These are phyloP conservation scores for Cyanistes caeruleus DNA, from an alignment of 2,113 vertebrate genomes.

Conservation along the genomic window DNA sequence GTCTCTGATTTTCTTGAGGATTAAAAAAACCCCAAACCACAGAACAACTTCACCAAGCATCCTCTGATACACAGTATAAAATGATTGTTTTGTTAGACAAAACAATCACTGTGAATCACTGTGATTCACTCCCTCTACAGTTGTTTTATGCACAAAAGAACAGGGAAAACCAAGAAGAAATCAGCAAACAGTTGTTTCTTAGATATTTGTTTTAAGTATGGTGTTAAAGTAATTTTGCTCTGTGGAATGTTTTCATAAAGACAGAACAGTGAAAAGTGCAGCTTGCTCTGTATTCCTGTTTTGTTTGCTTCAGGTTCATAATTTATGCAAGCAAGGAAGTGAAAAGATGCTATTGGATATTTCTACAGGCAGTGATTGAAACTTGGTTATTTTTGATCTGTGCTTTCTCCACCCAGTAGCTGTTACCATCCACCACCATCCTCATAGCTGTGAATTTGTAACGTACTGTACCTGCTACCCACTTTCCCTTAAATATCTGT, in stretches of 20 bases:
- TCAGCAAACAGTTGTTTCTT: neutral
- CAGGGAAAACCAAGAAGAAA: neutral
- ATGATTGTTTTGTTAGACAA: neutral
- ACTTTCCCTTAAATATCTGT: constrained; percentile 77
- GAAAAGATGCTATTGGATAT: constrained; percentile 77
- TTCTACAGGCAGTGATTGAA: constrained; percentile 77
- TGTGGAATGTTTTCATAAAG: constrained; percentile 23
- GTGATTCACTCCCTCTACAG: neutral
- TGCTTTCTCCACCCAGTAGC: constrained; percentile 76
- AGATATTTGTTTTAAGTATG: neutral
- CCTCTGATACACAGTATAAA: neutral
- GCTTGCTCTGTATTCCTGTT: constrained; percentile 43
- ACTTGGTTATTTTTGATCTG: constrained; percentile 74
- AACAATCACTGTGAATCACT: no score
- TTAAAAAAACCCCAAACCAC: neutral
- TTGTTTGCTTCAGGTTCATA: constrained; percentile 77
- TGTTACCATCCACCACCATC: constrained; percentile 77
- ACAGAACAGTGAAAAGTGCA: constrained; percentile 2
- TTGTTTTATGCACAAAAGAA: neutral
- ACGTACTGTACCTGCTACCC: constrained; percentile 78
- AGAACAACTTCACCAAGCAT: neutral
- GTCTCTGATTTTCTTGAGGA: neutral
- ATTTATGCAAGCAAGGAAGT: constrained; percentile 73
- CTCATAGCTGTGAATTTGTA: constrained; percentile 73
- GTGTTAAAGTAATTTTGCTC: neutral